Conservation (phyloP, 2,797 vertebrate species). For the Halcyon chelicuti region DNA sequence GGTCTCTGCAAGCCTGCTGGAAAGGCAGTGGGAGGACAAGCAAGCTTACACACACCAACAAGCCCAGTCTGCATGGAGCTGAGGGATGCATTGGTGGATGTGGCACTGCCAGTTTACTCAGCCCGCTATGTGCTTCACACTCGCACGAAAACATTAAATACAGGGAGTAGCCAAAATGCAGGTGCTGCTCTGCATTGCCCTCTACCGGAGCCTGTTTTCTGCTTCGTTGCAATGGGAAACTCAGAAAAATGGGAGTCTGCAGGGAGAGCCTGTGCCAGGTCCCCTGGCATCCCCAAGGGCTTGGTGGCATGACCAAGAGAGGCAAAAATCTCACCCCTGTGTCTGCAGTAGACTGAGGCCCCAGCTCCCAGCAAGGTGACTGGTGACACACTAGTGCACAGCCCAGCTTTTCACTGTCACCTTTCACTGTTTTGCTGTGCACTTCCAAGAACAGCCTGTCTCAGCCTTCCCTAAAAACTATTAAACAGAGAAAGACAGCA, state of each 20-base stretch:
- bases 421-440: neutral
- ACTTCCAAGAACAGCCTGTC: neutral
- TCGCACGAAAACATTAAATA: rapidly evolving
- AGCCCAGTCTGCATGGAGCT: neutral
- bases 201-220: neutral
- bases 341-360: no score
- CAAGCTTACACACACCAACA: neutral
- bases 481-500: neutral
- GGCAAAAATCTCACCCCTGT: no score
- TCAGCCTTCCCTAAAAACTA: neutral
- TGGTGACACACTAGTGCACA: neutral
- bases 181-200: neutral
- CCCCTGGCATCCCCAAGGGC: no score
- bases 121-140: rapidly evolving
- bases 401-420: neutral
- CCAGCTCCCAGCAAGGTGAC: no score
- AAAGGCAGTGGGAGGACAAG: neutral
- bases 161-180: neutral
- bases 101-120: neutral
- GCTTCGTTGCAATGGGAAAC: neutral
- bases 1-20: neutral
- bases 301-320: no score
- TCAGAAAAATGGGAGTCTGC: neutral
- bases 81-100: neutral
- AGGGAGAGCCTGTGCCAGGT: no score